Base-by-base conservation (phyloP, 2,797 vertebrate genomes). In the Odontamblyopus lacepedii region DNA sequence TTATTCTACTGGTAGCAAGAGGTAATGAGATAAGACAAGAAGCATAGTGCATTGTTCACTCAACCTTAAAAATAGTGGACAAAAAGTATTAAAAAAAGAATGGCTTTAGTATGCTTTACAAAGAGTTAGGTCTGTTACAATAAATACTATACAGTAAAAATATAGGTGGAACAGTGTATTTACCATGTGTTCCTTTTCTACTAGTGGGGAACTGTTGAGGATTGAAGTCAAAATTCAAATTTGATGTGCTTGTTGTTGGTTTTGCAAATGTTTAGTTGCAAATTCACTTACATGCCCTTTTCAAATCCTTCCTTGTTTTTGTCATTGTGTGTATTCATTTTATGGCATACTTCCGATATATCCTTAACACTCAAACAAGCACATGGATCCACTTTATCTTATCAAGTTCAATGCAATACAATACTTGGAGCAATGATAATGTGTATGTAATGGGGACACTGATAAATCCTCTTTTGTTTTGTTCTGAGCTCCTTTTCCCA, bases 11-110 rank as follows among this genome's bases (percentile, higher is more conserved):
- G 61, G 56, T 64, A 35, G 15, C 0, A 16, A 62, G 18, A 16
- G 38, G 18, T 38, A 69, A 57, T 30, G 63, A 60, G 27, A 77
- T 4, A 48, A 48, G 27, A 50, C 23, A 26, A 73, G 63, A 9
- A 23, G 7, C 53, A 53, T 53, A 23, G 6, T 8, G 16, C 44
- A 44, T 2, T 44, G 12, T 48, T 48, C 13, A 13, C 41, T 44
- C 44, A 48, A 48, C 44, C 44, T 48, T 48, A 13, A 48, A 48
- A 48, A 48, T 44, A 44, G 41, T 44, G 41, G 41, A 44, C 41
- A 11, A 44, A 2, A 44, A 44, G 11, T 44, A 13, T 38, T 38
- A 38, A 38, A 38, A 38, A 38, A 9, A 38, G 1, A 38, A 38
- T 38, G 35, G 35, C 8, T 38, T 38, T 38, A 8, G 35, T 38